Evolutionary conservation across 2,797 vertebrate genomes (phyloP), one percentile per base, ranked within the genome.

Genomic region (Phalloptychus januarius): DNA sequence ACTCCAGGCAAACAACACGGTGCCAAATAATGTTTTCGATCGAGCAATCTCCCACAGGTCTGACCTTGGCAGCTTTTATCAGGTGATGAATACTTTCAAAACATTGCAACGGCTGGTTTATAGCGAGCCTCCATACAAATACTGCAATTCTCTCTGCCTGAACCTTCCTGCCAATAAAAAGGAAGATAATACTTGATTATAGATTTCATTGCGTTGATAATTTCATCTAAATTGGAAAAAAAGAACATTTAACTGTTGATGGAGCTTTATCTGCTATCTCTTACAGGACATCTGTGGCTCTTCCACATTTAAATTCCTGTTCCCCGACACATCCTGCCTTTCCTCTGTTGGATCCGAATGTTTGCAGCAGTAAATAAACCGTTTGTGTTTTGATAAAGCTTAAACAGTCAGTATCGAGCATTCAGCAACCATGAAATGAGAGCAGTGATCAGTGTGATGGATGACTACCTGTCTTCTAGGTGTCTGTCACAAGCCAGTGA

Each of bases 41-140:
- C 71, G 33, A 80, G 81, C 85, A 82, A 90, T 92, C 86, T 89
- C 85, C 86, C 86, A 78, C 15, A 79, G 79, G 79, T 83, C 83
- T 87, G 94, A 94, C 93, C 93, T 95, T 93, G 91, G 87, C 87
- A 61, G 89, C 89, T 92, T 92, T 93, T 92, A 94, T 94, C 93
- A 88, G 88, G 72, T 83, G 82, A 92, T 93, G 89, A 89, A 90
- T 89, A 85, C 87, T 90, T 83, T 80, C 71, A 91, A 89, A 87
- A 92, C 88, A 94, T 92, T 89, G 86, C 85, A 81, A 85, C 79
- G 79, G 2, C 77, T 75, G 77, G 74, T 84, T 82, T 84, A 83
- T 48, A 78, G 40, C 75, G 44, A 15, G 20, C 48, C 23, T 20
- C 67, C 40, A 28, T 45, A 54, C 16, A 61, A 77, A 81, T 76